Base-by-base conservation (phyloP, 2,113 vertebrate species). In the Aplodontia rufa region DNA sequence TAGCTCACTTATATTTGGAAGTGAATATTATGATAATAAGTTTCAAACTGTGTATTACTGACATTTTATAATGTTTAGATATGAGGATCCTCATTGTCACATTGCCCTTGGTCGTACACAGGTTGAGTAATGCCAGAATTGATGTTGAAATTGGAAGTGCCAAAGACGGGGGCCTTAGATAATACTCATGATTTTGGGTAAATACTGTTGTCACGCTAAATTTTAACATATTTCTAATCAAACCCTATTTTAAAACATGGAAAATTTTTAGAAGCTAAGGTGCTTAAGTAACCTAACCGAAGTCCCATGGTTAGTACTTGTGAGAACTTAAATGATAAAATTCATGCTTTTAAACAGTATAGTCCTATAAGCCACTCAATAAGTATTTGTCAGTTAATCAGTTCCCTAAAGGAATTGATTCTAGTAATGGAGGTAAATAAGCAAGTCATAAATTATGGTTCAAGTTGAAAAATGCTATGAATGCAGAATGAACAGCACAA, bases 281-380 rank as follows among this genome's bases (percentile, higher is more conserved):
- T 79, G 12, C 42, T 86, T 86, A 80, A 94, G 88, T 62, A 62
- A 68, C 51, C 35, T 68, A 8, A 37, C 37, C 49, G 12, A 55
- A 64, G 55, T 81, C 20, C 35, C 17, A n/a, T 60, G 26, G 35
- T 66, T 85, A 26, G 8, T 91, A 40, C 49, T 85, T 93, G 37
- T n/a, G 64, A 94, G 76, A 24, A 62, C 71, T 95, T 90, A 87
- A 91, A 72, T 40, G 5, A 16, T 87, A 80, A 75, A 62, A 74
- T 20, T 74, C 13, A 68, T 71, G 30, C 86, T 80, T 92, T 69
- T 91, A 83, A 69, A 78, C 7, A 42, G 68, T n/a, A 3, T 5
- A 62, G 10, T 69, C 37, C 55, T 93, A 11, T 10, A 83, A 64
- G 32, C 49, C 17, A 69, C 83, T 95, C 9, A 69, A 14, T 79